These are phyloP conservation scores for Parambassis ranga DNA, from an alignment of 2,797 vertebrate species.

Conservation along the genomic window DNA sequence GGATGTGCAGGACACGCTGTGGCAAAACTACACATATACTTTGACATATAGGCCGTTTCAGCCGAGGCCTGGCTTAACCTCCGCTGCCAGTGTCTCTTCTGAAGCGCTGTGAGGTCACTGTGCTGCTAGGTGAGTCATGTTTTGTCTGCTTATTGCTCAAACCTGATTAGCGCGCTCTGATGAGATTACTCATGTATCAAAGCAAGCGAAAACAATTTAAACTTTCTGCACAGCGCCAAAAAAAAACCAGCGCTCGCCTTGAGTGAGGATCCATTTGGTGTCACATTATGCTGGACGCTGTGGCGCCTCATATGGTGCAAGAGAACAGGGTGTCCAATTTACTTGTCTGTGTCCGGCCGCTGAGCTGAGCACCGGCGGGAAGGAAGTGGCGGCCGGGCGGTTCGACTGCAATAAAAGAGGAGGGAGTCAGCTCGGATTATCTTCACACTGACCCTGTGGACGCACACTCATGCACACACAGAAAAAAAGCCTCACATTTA, in stretches of 20 bases:
- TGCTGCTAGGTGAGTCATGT: conserved; percentile 19
- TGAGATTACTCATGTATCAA: conserved; percentile 26
- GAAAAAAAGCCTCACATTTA: neutral
- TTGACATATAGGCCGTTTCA: conserved; percentile 10
- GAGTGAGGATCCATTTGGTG: neutral
- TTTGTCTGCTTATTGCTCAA: conserved; percentile 17
- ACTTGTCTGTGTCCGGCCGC: conserved; percentile 32
- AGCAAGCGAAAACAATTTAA: conserved; percentile 26
- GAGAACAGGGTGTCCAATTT: conserved; percentile 23
- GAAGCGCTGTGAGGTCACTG: neutral
- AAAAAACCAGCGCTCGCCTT: neutral
- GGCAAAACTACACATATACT: conserved; percentile 17
- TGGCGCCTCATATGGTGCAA: conserved; percentile 3
- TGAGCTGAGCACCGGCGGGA: conserved; percentile 23
- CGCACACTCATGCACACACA: neutral
- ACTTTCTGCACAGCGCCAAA: too few relatives aligned
- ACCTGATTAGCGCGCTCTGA: conserved; percentile 28
- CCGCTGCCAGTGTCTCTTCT: neutral
- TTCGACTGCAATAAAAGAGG: conserved; percentile 26
- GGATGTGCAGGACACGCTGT: neutral
- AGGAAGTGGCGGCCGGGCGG: conserved; percentile 12
- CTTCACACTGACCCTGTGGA: conserved; percentile 38
- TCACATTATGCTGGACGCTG: conserved; percentile 5
- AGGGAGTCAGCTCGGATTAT: conserved; percentile 56
- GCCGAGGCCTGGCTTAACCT: conserved; percentile 11